Conservation (phyloP, 1,140 invertebrate genomes). For the Babylonia areolata region DNA sequence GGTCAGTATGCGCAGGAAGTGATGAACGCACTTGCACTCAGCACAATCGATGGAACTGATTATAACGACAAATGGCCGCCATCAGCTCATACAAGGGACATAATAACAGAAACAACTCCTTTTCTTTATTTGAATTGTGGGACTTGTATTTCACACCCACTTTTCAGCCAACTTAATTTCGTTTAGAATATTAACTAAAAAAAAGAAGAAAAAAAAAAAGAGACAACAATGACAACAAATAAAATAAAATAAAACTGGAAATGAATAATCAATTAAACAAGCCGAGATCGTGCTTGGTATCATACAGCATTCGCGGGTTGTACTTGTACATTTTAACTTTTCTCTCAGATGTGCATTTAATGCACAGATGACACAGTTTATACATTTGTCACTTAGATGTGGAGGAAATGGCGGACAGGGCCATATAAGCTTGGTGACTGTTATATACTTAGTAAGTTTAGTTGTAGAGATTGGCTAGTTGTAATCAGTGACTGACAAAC, state of each 20-base stretch:
- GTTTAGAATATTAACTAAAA: slow-evolving; percentile 1
- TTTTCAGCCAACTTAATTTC: background rate
- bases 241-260: slow-evolving; percentile 4
- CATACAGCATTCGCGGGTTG: too few relatives aligned
- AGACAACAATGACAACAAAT: background rate
- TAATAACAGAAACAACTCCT: slow-evolving; percentile 40
- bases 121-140: background rate
- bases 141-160: background rate
- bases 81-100: slow-evolving; percentile 57
- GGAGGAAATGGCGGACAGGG: too few relatives aligned
- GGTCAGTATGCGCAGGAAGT: background rate
- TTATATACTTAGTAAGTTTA: too few relatives aligned
- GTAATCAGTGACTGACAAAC: too few relatives aligned
- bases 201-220: background rate
- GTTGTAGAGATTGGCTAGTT: too few relatives aligned
- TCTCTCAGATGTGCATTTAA: too few relatives aligned
- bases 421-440: too few relatives aligned
- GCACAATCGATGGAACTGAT: slow-evolving; percentile 60
- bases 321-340: too few relatives aligned
- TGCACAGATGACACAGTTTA: too few relatives aligned
- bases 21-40: slow-evolving; percentile 33
- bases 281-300: too few relatives aligned
- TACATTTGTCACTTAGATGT: too few relatives aligned
- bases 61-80: slow-evolving; percentile 68
- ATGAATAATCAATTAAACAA: too few relatives aligned